These are phyloP conservation scores for Tenebrosternarchus preto DNA, from an alignment of 2,113 vertebrate genomes.

Conservation along the genomic window DNA sequence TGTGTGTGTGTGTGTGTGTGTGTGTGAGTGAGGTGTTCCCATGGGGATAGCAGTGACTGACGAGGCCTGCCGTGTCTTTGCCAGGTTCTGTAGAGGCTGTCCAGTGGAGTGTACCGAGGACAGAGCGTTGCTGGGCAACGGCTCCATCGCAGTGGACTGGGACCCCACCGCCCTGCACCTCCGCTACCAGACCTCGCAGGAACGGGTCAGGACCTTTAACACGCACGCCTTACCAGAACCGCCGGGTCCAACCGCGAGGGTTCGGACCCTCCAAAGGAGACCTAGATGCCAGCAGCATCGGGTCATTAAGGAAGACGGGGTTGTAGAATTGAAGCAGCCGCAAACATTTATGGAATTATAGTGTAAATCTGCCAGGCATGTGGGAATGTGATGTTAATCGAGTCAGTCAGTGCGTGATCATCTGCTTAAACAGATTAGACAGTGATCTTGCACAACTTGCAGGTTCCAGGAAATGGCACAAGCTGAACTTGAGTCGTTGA, in stretches of 20 bases:
- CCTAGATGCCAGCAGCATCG: too few relatives aligned
- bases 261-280: not conserved
- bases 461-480: not conserved
- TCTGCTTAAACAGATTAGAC: constrained; percentile 4
- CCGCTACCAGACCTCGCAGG: constrained; percentile 97
- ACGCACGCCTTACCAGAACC: not conserved
- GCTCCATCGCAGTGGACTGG: constrained; percentile 98
- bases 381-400: too few relatives aligned
- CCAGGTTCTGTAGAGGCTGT: constrained; percentile 94
- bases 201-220: constrained; percentile 79
- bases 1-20: not conserved
- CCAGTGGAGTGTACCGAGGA: constrained; percentile 90
- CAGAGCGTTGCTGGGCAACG: constrained; percentile 85
- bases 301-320: too few relatives aligned
- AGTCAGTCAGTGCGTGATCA: not conserved
- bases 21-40: not conserved
- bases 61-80: not conserved
- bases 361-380: too few relatives aligned
- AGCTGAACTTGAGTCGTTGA: not conserved
- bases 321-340: too few relatives aligned
- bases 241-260: too few relatives aligned
- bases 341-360: too few relatives aligned
- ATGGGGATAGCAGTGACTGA: constrained; percentile 1
- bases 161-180: constrained; percentile 96
- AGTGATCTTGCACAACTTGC: not conserved